A percentile compares a stretch with the other conserved stretches of the same genome.
phyloP scores from a whole-genome alignment of 2,113 vertebrate species.

The Macquaria australasica region DNA sequence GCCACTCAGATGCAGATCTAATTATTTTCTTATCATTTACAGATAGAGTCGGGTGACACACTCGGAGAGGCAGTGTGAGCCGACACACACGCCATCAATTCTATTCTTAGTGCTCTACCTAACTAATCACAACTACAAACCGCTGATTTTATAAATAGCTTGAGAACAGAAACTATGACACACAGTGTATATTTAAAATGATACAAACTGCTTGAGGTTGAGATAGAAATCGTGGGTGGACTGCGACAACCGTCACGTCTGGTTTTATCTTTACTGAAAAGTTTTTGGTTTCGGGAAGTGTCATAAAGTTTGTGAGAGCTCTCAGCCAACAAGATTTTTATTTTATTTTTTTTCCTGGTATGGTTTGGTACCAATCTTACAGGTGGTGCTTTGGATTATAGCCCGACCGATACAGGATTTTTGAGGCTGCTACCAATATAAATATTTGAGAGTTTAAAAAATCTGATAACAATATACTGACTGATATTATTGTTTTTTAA shows the following conservation, averaged over 20 bases:
- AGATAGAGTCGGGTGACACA: conserved; percentile 5
- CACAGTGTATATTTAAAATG: neutral
- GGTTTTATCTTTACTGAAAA: neutral
- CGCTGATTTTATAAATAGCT: conserved; percentile 17
- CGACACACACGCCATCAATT: neutral
- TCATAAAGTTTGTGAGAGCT: neutral
- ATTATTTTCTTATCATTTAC: conserved; percentile 46
- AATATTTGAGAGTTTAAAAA: no score
- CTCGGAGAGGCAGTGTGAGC: neutral
- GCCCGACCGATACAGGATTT: neutral
- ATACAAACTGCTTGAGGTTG: neutral
- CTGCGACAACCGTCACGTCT: neutral
- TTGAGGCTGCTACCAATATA: neutral
- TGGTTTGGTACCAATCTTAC: neutral
- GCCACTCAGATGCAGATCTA: conserved; percentile 15
- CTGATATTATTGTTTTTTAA: neutral
- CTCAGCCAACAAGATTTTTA: neutral
- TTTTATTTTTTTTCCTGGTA: neutral
- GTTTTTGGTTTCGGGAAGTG: neutral
- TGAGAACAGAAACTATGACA: conserved; percentile 52
- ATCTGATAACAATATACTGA: neutral
- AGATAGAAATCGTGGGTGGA: conserved; percentile 15
- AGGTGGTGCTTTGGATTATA: neutral
- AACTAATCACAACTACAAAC: conserved; percentile 1
- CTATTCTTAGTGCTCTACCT: neutral